Evolutionary conservation across 1,140 invertebrate genomes (phyloP).

Genomic region (Reticulitermes speratus): DNA sequence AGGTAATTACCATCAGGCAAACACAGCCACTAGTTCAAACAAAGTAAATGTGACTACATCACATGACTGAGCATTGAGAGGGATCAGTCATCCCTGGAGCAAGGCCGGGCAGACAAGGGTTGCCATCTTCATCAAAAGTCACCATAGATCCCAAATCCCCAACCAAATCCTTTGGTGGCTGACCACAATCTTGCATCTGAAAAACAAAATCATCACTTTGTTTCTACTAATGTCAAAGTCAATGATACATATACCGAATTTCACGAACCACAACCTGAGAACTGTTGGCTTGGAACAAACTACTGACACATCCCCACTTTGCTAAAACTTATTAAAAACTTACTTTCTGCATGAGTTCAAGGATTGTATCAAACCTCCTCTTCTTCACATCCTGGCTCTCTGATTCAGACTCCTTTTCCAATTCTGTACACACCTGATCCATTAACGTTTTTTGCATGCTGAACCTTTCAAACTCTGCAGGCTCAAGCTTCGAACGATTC

Average conservation of each 20-base stretch:
- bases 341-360: slow-evolving; percentile 81
- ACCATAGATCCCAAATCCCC: slow-evolving; percentile 56
- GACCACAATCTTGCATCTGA: slow-evolving; percentile 79
- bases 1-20: not conserved
- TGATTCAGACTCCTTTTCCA: slow-evolving; percentile 69
- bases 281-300: too few relatives aligned
- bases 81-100: not conserved
- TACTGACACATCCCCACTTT: too few relatives aligned
- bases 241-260: not conserved
- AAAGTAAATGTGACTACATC: not conserved
- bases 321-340: too few relatives aligned
- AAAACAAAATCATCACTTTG: slow-evolving; percentile 37
- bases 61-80: slow-evolving; percentile 34
- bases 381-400: slow-evolving; percentile 73
- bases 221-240: not conserved
- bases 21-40: not conserved
- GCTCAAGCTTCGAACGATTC: slow-evolving; percentile 66
- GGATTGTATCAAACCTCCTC: slow-evolving; percentile 71
- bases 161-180: slow-evolving; percentile 82
- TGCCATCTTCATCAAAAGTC: slow-evolving; percentile 29
- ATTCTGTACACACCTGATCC: slow-evolving; percentile 68
- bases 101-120: slow-evolving; percentile 17
- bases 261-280: too few relatives aligned
- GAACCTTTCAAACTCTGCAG: slow-evolving; percentile 67
- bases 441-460: slow-evolving; percentile 75